Percentiles rank a stretch among this genome's conserved stretches.
Conservation (phyloP, 1,140 invertebrate genomes). For the Thalassaphorura encarpata region DNA sequence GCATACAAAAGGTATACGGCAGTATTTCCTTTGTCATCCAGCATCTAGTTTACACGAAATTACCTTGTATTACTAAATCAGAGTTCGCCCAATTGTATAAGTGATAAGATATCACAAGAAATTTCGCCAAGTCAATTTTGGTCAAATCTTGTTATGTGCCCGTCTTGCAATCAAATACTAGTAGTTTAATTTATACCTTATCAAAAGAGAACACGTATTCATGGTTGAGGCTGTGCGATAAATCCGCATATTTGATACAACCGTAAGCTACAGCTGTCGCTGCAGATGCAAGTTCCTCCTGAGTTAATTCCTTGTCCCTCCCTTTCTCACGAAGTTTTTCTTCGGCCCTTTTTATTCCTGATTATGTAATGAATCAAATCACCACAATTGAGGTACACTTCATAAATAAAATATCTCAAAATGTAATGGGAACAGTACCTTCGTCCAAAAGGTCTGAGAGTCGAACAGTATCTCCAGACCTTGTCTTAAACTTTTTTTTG, state of each 20-base stretch:
- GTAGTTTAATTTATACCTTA: too few species aligned
- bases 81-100: not conserved
- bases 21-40: conserved; percentile 97
- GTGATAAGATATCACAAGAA: conserved; percentile 4
- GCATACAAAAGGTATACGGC: conserved; percentile 96
- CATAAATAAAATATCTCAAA: too few species aligned
- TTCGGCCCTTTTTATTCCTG: conserved; percentile 64
- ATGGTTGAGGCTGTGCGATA: conserved; percentile 82
- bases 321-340: conserved; percentile 86
- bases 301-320: conserved; percentile 71
- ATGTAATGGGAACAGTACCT: conserved; percentile 45
- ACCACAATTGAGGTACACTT: not conserved
- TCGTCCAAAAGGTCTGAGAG: conserved; percentile 88
- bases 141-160: not conserved
- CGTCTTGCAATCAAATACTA: not conserved
- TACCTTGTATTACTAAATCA: not conserved
- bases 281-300: conserved; percentile 71
- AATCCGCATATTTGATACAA: conserved; percentile 97
- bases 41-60: too few species aligned
- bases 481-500: conserved; percentile 98
- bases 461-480: conserved; percentile 91
- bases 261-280: conserved; percentile 91
- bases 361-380: conserved; percentile 6
- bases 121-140: not conserved
- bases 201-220: conserved; percentile 99